Percentiles rank a stretch among this genome's conserved stretches.
phyloP scores from a whole-genome alignment of 2,797 vertebrate species.

The Meda fulgida region DNA sequence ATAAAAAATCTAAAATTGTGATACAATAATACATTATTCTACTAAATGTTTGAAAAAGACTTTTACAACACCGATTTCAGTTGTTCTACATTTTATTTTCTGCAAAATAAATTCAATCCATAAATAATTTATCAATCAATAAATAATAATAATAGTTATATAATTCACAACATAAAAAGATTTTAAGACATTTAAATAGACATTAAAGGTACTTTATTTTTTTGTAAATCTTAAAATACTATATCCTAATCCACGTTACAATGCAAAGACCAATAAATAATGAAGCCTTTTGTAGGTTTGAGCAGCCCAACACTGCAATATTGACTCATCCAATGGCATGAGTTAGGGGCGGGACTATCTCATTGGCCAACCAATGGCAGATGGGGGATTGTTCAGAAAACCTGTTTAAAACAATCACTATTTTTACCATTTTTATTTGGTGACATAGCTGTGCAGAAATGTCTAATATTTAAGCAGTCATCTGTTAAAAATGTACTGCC shows the following conservation, averaged over 20 bases:
- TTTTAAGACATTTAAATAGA: constrained; percentile 2
- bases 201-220: not conserved
- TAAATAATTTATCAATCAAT: not conserved
- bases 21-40: not conserved
- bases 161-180: too few species aligned
- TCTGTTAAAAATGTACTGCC: not conserved
- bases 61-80: not conserved
- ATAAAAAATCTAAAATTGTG: not conserved
- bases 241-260: not conserved
- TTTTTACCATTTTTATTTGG: not conserved
- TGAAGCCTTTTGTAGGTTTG: too few species aligned
- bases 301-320: not conserved
- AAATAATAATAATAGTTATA: too few species aligned
- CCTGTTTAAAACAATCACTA: not conserved
- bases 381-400: not conserved
- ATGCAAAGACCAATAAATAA: not conserved
- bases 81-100: not conserved
- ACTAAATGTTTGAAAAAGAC: not conserved
- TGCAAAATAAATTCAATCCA: not conserved
- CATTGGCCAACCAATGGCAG: constrained; percentile 10
- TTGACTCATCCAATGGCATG: not conserved
- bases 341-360: not conserved
- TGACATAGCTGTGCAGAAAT: not conserved
- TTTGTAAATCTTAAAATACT: not conserved
- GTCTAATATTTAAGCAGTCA: constrained; percentile 3